Evolutionary conservation across 2,113 vertebrate species (phyloP).

Genomic region (Xyrauchen texanus): DNA sequence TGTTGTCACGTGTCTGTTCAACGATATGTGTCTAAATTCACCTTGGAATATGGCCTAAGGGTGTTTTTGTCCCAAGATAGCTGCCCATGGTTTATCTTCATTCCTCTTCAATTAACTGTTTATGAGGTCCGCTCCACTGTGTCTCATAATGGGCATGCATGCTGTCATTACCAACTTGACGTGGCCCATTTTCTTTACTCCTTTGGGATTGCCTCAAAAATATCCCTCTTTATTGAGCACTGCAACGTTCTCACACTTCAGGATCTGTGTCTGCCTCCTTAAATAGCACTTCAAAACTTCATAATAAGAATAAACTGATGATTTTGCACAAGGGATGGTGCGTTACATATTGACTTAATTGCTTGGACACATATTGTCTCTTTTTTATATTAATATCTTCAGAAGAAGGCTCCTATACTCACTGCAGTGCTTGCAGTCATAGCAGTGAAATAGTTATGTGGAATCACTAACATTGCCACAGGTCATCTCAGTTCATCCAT

Average conservation of each 20-base stretch:
- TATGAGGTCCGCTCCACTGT: slow-evolving; percentile 27
- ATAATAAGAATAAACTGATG: slow-evolving; percentile 50
- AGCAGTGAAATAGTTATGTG: background rate
- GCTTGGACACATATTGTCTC: no score
- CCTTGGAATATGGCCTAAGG: slow-evolving; percentile 3
- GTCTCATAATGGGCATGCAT: slow-evolving; percentile 5
- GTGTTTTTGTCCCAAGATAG: slow-evolving; percentile 16
- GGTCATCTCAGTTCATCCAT: background rate
- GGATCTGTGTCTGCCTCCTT: slow-evolving; percentile 38
- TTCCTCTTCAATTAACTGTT: slow-evolving; percentile 25
- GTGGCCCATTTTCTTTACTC: slow-evolving; percentile 26
- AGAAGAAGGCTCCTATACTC: background rate
- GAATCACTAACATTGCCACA: background rate
- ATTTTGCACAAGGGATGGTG: background rate
- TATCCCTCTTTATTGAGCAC: background rate
- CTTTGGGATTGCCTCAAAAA: slow-evolving; percentile 3
- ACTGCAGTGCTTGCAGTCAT: no score
- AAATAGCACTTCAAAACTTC: slow-evolving; percentile 44
- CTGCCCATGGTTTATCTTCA: slow-evolving; percentile 12
- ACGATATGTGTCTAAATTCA: background rate
- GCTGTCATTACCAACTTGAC: slow-evolving; percentile 19
- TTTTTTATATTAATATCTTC: slow-evolving; percentile 11
- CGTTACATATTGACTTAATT: background rate
- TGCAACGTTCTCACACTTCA: slow-evolving; percentile 6
- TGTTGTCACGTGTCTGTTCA: background rate